These are phyloP conservation scores for Smittia aterrima DNA, from an alignment of 2,888 invertebrate genomes.

Conservation along the genomic window DNA sequence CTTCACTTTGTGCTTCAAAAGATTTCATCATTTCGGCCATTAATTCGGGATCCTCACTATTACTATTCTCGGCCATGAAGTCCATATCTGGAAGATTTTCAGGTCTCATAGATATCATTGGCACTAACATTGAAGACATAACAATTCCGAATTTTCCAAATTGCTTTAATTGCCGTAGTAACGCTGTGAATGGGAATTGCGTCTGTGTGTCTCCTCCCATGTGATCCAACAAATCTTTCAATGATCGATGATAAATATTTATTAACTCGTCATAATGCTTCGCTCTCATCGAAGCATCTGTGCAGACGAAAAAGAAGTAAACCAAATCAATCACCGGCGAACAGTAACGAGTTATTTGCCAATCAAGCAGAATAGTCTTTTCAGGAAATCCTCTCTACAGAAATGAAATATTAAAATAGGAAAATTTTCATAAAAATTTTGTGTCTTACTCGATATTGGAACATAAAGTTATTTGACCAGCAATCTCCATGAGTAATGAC, in stretches of 20 bases:
- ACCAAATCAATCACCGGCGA: slow-evolving; percentile 43
- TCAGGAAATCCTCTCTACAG: slow-evolving; percentile 38
- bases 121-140: slow-evolving; percentile 37
- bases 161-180: slow-evolving; percentile 41
- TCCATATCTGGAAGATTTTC: slow-evolving; percentile 40
- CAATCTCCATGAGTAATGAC: slow-evolving; percentile 43
- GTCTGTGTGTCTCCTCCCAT: slow-evolving; percentile 41
- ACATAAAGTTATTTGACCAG: slow-evolving; percentile 43
- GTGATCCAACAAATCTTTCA: slow-evolving; percentile 42
- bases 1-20: neutral
- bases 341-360: slow-evolving; percentile 42
- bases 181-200: slow-evolving; percentile 42
- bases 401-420: neutral
- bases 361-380: slow-evolving; percentile 41
- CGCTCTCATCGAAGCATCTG: slow-evolving; percentile 41
- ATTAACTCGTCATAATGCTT: slow-evolving; percentile 42
- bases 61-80: slow-evolving; percentile 26
- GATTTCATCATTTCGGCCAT: neutral
- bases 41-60: neutral
- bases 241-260: slow-evolving; percentile 42
- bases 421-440: neutral
- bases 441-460: slow-evolving; percentile 34
- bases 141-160: slow-evolving; percentile 42
- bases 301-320: slow-evolving; percentile 42
- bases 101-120: slow-evolving; percentile 39